phyloP scores from a whole-genome alignment of 1,140 invertebrate genomes.

The Cephus cinctus region DNA sequence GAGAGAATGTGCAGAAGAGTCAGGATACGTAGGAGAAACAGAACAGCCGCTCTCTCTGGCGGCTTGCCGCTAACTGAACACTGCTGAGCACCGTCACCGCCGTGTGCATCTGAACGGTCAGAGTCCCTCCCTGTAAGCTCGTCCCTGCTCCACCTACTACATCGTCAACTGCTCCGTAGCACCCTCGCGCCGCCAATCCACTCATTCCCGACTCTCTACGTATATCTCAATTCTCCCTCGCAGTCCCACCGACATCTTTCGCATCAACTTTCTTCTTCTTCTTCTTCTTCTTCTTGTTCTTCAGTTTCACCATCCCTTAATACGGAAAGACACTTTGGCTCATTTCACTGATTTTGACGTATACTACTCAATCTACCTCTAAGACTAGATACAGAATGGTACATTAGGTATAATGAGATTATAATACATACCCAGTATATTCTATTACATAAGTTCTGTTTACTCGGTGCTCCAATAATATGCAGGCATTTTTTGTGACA shows the following conservation, averaged over 20 bases:
- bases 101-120: slow-evolving; percentile 37
- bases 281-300: too few relatives aligned
- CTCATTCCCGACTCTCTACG: slow-evolving; percentile 22
- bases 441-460: too few relatives aligned
- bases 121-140: slow-evolving; percentile 37
- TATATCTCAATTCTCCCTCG: slow-evolving; percentile 24
- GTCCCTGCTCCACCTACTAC: slow-evolving; percentile 30
- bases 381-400: too few relatives aligned
- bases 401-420: too few relatives aligned
- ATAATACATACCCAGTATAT: too few relatives aligned
- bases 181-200: slow-evolving; percentile 23
- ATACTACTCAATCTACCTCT: too few relatives aligned
- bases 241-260: slow-evolving; percentile 18
- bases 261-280: slow-evolving; percentile 9
- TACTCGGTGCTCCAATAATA: too few relatives aligned
- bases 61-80: slow-evolving; percentile 53
- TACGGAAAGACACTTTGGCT: too few relatives aligned
- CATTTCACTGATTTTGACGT: too few relatives aligned
- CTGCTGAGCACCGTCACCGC: slow-evolving; percentile 8
- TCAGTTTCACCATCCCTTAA: too few relatives aligned
- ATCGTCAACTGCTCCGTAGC: slow-evolving; percentile 8
- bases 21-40: background rate
- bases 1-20: background rate
- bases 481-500: too few relatives aligned
- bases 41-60: slow-evolving; percentile 32